Evolutionary conservation across 2,797 vertebrate species (phyloP).

Genomic region (Propithecus deckenii): DNA sequence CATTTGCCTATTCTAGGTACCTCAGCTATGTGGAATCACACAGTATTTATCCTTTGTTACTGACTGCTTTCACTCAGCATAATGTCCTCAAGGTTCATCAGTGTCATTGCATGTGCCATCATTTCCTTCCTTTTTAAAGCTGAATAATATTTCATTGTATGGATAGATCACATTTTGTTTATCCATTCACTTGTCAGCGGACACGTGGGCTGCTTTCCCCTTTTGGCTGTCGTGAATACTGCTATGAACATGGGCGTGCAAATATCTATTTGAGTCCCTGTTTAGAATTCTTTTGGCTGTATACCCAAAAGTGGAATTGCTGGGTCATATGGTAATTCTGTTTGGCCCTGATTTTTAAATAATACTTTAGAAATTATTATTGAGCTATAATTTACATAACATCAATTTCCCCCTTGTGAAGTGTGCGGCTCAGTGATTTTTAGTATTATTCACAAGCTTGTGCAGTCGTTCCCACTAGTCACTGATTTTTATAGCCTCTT

Average conservation of each 20-base stretch:
- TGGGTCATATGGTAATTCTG: constrained; percentile 7
- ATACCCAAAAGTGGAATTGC: not conserved
- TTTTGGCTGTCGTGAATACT: not conserved
- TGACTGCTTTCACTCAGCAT: not conserved
- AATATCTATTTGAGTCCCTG: not conserved
- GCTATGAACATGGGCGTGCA: not conserved
- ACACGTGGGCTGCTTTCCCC: not conserved
- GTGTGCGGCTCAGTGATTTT: not conserved
- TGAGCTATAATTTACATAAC: not conserved
- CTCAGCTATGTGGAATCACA: not conserved
- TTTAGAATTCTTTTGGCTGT: not conserved
- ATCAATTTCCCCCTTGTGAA: not conserved
- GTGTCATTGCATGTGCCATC: not conserved
- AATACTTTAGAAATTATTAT: not conserved
- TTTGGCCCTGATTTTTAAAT: not conserved
- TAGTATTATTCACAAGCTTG: constrained; percentile 24
- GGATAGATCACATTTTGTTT: not conserved
- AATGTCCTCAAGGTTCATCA: not conserved
- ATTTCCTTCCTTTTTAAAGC: not conserved
- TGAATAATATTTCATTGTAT: not conserved
- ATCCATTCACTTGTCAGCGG: not conserved
- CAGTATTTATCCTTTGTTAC: not conserved
- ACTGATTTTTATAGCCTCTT: constrained; percentile 38
- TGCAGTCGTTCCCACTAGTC: not conserved
- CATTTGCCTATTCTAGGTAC: not conserved